A percentile compares a stretch with the other conserved stretches of the same genome.
These are phyloP conservation scores for Pantherophis vulpinus DNA, from an alignment of 2,797 vertebrate genomes.

Conservation along the genomic window DNA sequence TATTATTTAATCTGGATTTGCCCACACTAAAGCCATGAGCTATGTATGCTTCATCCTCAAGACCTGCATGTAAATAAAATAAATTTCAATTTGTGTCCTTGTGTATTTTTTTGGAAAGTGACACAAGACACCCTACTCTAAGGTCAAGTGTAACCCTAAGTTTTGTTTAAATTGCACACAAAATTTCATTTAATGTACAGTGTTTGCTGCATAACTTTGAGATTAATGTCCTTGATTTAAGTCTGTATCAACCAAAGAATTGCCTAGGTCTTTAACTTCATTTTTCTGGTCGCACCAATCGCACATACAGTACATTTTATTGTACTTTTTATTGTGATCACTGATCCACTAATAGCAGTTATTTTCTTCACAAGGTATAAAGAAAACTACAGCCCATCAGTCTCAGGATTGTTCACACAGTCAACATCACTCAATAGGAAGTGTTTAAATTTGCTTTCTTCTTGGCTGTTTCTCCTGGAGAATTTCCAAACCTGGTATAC, in stretches of 20 bases:
- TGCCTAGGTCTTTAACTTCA: background rate
- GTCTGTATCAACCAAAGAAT: background rate
- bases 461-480: background rate
- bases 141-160: background rate
- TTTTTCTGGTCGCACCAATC: background rate
- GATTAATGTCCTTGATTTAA: background rate
- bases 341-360: background rate
- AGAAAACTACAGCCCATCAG: background rate
- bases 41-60: background rate
- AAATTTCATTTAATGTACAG: background rate
- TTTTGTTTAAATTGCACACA: background rate
- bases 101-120: background rate
- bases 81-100: background rate
- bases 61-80: background rate
- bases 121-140: background rate
- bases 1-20: background rate
- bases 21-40: background rate
- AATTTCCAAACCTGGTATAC: background rate
- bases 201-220: background rate
- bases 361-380: background rate
- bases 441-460: background rate
- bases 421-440: background rate
- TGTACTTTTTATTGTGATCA: background rate
- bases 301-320: background rate
- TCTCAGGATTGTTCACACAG: background rate